These are phyloP conservation scores for Paradoxurus hermaphroditus DNA, from an alignment of 2,113 vertebrate genomes.

Conservation along the genomic window DNA sequence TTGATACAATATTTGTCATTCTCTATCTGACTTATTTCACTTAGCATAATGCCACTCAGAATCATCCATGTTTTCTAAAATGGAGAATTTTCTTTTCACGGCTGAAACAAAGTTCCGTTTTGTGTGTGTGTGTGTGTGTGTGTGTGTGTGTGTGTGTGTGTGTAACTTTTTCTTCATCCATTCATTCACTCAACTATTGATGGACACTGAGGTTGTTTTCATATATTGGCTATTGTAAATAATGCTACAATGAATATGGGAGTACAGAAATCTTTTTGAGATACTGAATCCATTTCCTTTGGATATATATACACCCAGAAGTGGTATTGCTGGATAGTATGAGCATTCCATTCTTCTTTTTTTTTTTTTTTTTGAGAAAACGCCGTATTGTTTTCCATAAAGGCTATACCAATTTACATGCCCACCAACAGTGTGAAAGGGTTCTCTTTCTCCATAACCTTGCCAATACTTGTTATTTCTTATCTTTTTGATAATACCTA, in stretches of 20 bases:
- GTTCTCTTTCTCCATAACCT: background rate
- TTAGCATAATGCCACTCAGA: background rate
- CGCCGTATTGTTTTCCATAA: background rate
- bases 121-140: background rate
- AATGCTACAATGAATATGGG: background rate
- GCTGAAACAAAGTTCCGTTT: background rate
- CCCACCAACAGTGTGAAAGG: background rate
- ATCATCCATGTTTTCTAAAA: background rate
- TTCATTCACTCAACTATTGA: background rate
- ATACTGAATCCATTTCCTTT: background rate
- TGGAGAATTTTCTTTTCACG: background rate
- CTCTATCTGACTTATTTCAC: background rate
- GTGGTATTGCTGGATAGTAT: background rate
- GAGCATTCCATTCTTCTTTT: background rate
- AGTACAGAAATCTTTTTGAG: background rate
- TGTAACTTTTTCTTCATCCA: background rate
- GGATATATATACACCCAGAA: background rate
- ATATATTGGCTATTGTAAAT: background rate
- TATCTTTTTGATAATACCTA: background rate
- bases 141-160: background rate
- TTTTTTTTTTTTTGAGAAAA: background rate
- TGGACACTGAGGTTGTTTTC: background rate
- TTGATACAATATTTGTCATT: background rate
- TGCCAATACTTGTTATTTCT: background rate
- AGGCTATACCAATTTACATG: background rate